Percentiles rank a stretch among this genome's conserved stretches.
Conservation (phyloP, 2,797 vertebrate genomes). For the Semotilus atromaculatus region DNA sequence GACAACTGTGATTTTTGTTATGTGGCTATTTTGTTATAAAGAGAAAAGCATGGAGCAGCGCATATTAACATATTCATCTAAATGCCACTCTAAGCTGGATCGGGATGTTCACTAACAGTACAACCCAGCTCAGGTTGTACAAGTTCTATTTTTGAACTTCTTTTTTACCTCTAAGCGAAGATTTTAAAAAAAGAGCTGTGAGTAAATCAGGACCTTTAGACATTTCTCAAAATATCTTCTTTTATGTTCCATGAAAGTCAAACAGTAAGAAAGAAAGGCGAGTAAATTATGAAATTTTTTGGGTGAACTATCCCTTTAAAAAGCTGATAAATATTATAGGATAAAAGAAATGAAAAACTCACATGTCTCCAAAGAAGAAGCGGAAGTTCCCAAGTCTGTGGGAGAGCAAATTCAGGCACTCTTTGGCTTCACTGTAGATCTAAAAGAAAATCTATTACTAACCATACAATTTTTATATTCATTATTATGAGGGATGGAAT, state of each 20-base stretch:
- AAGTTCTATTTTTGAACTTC: background rate
- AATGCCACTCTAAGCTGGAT: background rate
- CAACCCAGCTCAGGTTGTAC: background rate
- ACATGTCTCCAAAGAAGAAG: conserved; percentile 96
- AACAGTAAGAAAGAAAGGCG: background rate
- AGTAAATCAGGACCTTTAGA: background rate
- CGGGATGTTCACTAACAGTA: background rate
- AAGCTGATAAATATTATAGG: background rate
- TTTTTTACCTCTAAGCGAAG: background rate
- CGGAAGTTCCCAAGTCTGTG: conserved; percentile 88
- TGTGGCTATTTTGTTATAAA: background rate
- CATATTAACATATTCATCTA: background rate
- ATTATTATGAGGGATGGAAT: background rate
- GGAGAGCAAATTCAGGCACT: conserved; percentile 96
- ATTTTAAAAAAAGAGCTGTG: background rate
- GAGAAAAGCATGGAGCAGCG: background rate
- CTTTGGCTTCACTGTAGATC: conserved; percentile 98
- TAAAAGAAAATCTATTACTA: conserved; percentile 65
- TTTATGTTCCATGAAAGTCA: background rate
- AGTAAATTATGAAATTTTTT: background rate
- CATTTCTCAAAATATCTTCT: background rate
- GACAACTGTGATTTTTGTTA: background rate
- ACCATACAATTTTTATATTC: background rate
- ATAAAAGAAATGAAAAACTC: conserved; percentile 70
- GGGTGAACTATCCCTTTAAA: background rate